Percentiles rank a stretch among this genome's conserved stretches.
Evolutionary conservation across 2,888 invertebrate species (phyloP).

Genomic region (Drosophila ustulata): DNA sequence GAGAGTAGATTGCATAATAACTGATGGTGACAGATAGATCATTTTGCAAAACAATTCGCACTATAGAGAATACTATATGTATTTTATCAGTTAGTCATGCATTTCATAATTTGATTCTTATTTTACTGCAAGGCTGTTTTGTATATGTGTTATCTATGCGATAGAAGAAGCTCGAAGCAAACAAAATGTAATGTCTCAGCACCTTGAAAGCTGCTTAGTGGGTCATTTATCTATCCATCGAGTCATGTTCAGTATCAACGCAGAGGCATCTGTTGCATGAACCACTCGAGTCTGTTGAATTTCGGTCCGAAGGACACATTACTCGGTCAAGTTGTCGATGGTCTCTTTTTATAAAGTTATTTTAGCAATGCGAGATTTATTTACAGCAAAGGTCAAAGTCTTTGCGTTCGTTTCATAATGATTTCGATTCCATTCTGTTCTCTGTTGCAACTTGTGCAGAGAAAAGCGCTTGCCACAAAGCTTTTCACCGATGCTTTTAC

Average conservation of each 20-base stretch:
- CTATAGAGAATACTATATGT: too few relatives aligned
- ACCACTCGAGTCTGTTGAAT: neutral
- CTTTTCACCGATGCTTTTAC: neutral
- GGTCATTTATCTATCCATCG: neutral
- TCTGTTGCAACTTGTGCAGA: neutral
- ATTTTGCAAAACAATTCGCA: neutral
- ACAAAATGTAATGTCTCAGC: neutral
- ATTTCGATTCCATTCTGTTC: slow-evolving; percentile 17
- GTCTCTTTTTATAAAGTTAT: neutral
- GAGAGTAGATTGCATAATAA: neutral
- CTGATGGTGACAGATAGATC: neutral
- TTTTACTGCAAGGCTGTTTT: neutral
- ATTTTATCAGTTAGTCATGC: too few relatives aligned
- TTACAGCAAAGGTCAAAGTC: slow-evolving; percentile 26
- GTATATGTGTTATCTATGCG: too few relatives aligned
- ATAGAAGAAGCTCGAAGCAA: neutral
- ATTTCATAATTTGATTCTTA: too few relatives aligned
- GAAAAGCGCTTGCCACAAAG: slow-evolving; percentile 13
- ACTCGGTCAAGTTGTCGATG: neutral
- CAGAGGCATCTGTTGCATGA: neutral
- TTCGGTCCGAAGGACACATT: neutral
- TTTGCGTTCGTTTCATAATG: slow-evolving; percentile 21
- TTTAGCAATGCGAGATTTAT: slow-evolving; percentile 6
- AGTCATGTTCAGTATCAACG: neutral
- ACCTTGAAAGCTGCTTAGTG: neutral